Percentiles rank a stretch among this genome's conserved stretches.
Evolutionary conservation across 2,888 invertebrate genomes (phyloP).

Genomic region (Netelia fuscicornis): DNA sequence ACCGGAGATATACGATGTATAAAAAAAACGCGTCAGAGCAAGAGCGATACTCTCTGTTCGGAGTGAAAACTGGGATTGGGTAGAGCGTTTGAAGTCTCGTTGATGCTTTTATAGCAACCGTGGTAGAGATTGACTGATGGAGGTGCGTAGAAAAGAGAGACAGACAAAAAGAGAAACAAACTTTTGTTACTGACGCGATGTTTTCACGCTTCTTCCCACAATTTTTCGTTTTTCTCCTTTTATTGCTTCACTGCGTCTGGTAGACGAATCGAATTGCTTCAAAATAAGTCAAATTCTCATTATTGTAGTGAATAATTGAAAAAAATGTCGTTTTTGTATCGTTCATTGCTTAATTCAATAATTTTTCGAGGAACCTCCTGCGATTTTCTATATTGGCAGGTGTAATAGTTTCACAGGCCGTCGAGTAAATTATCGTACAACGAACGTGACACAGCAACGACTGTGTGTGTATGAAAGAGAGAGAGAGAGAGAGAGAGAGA

Average conservation of each 20-base stretch:
- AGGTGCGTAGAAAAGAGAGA: too few species aligned
- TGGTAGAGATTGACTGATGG: too few species aligned
- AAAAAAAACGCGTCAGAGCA: background rate
- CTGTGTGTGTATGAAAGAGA: too few species aligned
- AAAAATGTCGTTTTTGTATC: too few species aligned
- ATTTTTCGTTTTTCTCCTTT: background rate
- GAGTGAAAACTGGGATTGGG: slow-evolving; percentile 53
- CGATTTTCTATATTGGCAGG: slow-evolving; percentile 18
- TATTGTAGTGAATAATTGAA: too few species aligned
- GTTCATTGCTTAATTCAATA: background rate
- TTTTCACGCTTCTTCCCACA: background rate
- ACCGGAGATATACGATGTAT: slow-evolving; percentile 3
- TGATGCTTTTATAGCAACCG: slow-evolving; percentile 1
- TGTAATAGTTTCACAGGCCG: slow-evolving; percentile 35
- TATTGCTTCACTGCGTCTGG: too few species aligned
- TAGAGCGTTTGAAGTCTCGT: slow-evolving; percentile 34
- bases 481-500: too few species aligned
- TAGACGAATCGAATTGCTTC: too few species aligned
- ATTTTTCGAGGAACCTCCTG: background rate
- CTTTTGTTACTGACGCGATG: background rate
- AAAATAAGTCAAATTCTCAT: too few species aligned
- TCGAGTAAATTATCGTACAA: slow-evolving; percentile 50
- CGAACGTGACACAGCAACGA: background rate
- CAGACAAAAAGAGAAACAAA: background rate
- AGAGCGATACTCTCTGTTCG: slow-evolving; percentile 4